These are phyloP conservation scores for Atethmia centrago DNA, from an alignment of 2,888 invertebrate genomes.

Conservation along the genomic window DNA sequence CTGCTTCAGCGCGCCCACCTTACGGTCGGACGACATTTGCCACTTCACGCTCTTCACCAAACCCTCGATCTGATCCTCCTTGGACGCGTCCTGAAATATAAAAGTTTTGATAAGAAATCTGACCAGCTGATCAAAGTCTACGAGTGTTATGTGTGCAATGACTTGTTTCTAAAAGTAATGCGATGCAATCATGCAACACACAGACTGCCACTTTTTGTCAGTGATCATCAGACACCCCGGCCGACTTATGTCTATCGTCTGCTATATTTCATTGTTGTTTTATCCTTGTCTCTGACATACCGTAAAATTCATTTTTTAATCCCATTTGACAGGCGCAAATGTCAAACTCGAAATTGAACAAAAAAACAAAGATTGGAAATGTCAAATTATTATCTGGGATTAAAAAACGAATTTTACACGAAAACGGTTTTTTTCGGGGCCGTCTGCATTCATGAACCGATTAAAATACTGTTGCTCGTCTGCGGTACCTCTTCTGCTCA, in stretches of 20 bases:
- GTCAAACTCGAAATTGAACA: too few relatives aligned
- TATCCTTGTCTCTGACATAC: not conserved
- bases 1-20: constrained; percentile 94
- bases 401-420: too few relatives aligned
- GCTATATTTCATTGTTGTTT: not conserved
- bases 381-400: too few relatives aligned
- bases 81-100: constrained; percentile 83
- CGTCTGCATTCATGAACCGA: too few relatives aligned
- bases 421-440: not conserved
- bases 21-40: constrained; percentile 95
- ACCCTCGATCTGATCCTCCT: constrained; percentile 90
- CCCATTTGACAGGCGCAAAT: too few relatives aligned
- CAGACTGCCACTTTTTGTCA: not conserved
- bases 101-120: constrained; percentile 33
- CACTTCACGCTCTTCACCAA: constrained; percentile 93
- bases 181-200: not conserved
- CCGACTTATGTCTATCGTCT: not conserved
- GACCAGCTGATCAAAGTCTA: not conserved
- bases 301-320: too few relatives aligned
- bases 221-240: not conserved
- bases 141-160: not conserved
- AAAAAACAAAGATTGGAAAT: too few relatives aligned
- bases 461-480: not conserved
- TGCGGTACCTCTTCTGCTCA: not conserved
- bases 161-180: not conserved